phyloP scores from a whole-genome alignment of 2,113 vertebrate species.

The Chascanopsetta lugubris region DNA sequence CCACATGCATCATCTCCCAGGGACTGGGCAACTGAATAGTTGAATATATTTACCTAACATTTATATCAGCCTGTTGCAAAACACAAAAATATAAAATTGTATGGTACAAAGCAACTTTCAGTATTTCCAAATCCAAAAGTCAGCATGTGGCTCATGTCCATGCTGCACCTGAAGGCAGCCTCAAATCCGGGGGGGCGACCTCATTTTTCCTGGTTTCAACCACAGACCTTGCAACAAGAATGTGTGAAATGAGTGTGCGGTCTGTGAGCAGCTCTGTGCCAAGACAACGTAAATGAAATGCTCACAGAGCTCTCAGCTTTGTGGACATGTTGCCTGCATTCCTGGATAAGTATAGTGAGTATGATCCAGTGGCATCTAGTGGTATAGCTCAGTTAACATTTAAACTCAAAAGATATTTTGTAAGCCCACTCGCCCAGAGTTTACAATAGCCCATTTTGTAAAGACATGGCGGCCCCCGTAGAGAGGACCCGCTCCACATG shows the following conservation, averaged over 20 bases:
- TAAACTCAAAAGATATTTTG: too few relatives aligned
- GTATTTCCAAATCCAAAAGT: neutral
- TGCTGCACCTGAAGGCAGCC: slow-evolving; percentile 16
- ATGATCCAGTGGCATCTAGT: too few relatives aligned
- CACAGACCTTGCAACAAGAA: neutral
- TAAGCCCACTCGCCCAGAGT: too few relatives aligned
- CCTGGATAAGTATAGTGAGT: neutral
- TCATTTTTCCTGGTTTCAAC: neutral
- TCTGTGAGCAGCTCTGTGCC: neutral
- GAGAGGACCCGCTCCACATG: too few relatives aligned
- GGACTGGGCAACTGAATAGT: neutral
- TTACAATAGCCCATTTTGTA: too few relatives aligned
- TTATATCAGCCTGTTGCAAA: neutral
- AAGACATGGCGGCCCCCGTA: too few relatives aligned
- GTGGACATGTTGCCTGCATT: neutral
- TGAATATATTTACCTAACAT: neutral
- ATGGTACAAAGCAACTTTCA: neutral
- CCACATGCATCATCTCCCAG: neutral
- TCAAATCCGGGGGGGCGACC: neutral
- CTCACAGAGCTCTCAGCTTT: neutral
- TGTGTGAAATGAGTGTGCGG: neutral
- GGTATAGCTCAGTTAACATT: too few relatives aligned
- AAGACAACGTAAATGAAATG: neutral
- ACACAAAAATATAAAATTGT: neutral
- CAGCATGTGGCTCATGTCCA: neutral